Evolutionary conservation across 2,113 vertebrate species (phyloP), one percentile per base, ranked within the genome.

Genomic region (Catharus minimus): DNA sequence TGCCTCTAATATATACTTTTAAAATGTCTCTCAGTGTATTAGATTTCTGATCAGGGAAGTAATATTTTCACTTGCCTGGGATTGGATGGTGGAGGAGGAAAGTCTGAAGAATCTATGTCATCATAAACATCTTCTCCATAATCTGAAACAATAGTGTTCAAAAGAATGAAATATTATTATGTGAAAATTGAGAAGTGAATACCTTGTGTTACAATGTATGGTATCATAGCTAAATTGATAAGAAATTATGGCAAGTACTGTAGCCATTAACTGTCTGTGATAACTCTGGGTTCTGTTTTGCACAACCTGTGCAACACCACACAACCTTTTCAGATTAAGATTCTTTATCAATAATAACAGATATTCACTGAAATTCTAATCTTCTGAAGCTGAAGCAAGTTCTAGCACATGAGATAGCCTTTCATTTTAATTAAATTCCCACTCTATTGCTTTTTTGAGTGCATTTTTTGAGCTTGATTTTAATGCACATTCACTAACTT

Each of bases 41-140:
- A 68, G 22, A 66, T 69, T 89, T 86, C 55, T 88, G 61, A 41
- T 65, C 23, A 73, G 15, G 32, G 36, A 22, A 43, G 3, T 52
- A 85, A 68, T n/a, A 33, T 88, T 81, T 95, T 88, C 72, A 81
- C 92, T 89, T 97, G 98, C 99, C 95, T 98, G 89, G 87, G 47
- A 36, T 97, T 82, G 33, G 96, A 62, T 1, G 97, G 96, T 26
- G 93, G 96, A 6, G 86, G 39, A 81, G 98, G 97, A 39, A 97
- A 96, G 20, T 94, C 97, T 49, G 98, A 97, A 26, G 98, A 89
- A 64, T 98, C 99, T 24, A 99, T 96, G 0, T 99, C 99, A 33
- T 99, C 99, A 16, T 99, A 99, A 78, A 99, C 97, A 36, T 98
- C 97, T 5, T 98, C 97, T 88, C 88, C 97, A 38, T 55, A 53